Base-by-base conservation (phyloP, 2,113 vertebrate genomes). In the Semnornis frantzii region DNA sequence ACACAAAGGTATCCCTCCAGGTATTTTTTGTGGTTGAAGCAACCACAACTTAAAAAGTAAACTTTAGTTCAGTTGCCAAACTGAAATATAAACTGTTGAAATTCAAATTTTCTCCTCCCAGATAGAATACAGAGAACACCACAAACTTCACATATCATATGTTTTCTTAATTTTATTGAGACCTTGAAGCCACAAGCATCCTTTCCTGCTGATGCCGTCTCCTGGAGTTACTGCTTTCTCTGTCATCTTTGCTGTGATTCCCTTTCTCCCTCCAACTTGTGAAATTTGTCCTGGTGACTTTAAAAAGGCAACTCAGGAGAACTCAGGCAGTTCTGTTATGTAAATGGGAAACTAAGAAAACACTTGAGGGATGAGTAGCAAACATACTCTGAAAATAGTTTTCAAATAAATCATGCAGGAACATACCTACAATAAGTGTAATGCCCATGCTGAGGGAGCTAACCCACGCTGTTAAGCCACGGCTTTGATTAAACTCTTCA, bases 361-460 rank as follows among this genome's bases (percentile, higher is more conserved):
- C 30, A 68, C 24, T 74, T 59, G 1, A 55, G 15, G 24, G n/a
- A 75, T 27, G 33, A 73, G 16, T 58, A 24, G n/a, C 50, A 90
- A 82, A 28, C 8, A 72, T 21, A 60, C 39, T 44, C 23, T 33
- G 23, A 48, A 84, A 79, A 73, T 15, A 12, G 17, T 58, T 80
- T 57, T 30, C 30, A 16, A 46, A 70, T n/a, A 54, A 6, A 27
- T 28, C 30, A 4, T 39, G 5, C 10, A 37, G 2, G 14, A 54
- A 96, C 98, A 3, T 98, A 98, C 98, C 98, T 86, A 98, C 98
- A 15, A 98, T 98, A 52, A 98, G 90, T 1, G 98, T 98, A 92
- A 98, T 97, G 42, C 98, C 98, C 97, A 98, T 98, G 88, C 97
- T 98, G 52, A 98, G 97, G 62, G 98, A 98, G 92, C 98, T 98